phyloP scores from a whole-genome alignment of 1,140 invertebrate species.

The Apis dorsata region DNA sequence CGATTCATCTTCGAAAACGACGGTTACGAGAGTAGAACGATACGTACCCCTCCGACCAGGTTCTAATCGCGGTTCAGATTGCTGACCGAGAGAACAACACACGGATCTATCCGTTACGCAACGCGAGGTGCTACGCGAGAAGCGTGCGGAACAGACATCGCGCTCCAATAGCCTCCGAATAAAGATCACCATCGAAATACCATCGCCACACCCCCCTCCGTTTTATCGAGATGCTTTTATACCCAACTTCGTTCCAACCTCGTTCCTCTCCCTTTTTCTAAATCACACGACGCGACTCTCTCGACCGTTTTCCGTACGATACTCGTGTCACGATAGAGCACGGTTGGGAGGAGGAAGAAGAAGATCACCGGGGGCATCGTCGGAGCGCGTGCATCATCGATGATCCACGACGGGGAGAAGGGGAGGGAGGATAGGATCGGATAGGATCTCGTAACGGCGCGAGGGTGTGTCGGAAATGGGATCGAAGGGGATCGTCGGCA shows the following conservation, averaged over 20 bases:
- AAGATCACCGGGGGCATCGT: neutral
- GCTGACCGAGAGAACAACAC: neutral
- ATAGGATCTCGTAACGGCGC: constrained; percentile 50
- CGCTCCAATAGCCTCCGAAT: constrained; percentile 3
- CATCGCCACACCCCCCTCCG: neutral
- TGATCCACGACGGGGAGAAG: neutral
- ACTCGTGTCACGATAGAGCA: constrained; percentile 5
- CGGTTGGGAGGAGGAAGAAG: constrained; percentile 3
- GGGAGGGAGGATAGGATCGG: neutral
- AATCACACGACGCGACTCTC: neutral
- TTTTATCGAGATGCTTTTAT: neutral
- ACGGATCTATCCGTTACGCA: neutral
- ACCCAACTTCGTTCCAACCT: neutral
- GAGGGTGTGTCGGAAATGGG: constrained; percentile 47
- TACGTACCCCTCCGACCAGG: no score
- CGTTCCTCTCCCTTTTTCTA: neutral
- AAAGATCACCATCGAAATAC: neutral
- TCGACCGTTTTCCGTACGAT: constrained; percentile 21
- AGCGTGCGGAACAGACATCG: constrained; percentile 8
- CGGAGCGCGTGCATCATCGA: constrained; percentile 28
- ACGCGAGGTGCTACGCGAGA: neutral
- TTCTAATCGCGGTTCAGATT: neutral
- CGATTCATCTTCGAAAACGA: no score
- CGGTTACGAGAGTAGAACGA: no score
- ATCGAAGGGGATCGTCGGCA: constrained; percentile 49